Percentiles rank a stretch among this genome's conserved stretches.
phyloP scores from a whole-genome alignment of 2,888 invertebrate genomes.

The Folsomia candida region DNA sequence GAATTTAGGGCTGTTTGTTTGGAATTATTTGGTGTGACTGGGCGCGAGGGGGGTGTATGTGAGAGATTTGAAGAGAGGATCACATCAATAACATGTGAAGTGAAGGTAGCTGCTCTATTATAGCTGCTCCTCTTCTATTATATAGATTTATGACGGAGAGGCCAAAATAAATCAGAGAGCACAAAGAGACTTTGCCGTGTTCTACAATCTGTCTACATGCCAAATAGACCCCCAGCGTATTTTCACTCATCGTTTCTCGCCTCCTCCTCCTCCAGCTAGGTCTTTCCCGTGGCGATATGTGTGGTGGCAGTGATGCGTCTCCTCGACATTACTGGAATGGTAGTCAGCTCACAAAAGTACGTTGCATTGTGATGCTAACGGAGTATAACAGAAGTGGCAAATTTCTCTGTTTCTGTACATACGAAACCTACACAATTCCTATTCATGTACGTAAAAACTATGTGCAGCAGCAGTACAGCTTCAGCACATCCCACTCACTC shows the following conservation, averaged over 20 bases:
- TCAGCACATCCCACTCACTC: neutral
- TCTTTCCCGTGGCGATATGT: neutral
- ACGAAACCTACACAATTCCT: too few relatives aligned
- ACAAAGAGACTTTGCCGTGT: conserved; percentile 8
- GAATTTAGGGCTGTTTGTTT: neutral
- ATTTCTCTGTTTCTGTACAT: too few relatives aligned
- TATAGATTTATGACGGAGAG: conserved; percentile 15
- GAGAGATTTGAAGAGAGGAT: conserved; percentile 3
- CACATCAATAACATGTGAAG: conserved; percentile 3
- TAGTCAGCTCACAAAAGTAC: too few relatives aligned
- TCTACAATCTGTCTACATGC: conserved; percentile 8
- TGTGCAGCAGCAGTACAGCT: too few relatives aligned
- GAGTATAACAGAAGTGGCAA: too few relatives aligned
- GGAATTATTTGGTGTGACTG: neutral
- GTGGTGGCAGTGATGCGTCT: neutral
- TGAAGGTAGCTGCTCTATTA: conserved; percentile 2
- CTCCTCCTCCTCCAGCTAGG: neutral
- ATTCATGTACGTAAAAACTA: too few relatives aligned
- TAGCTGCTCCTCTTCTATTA: neutral
- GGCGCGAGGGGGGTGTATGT: too few relatives aligned
- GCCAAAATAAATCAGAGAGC: conserved; percentile 18
- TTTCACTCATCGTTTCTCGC: conserved; percentile 3
- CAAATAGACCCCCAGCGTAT: conserved; percentile 14
- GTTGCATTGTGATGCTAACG: too few relatives aligned
- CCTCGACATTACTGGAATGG: too few relatives aligned